Conservation (phyloP, 2,888 invertebrate species). For the Mythimna impura region DNA sequence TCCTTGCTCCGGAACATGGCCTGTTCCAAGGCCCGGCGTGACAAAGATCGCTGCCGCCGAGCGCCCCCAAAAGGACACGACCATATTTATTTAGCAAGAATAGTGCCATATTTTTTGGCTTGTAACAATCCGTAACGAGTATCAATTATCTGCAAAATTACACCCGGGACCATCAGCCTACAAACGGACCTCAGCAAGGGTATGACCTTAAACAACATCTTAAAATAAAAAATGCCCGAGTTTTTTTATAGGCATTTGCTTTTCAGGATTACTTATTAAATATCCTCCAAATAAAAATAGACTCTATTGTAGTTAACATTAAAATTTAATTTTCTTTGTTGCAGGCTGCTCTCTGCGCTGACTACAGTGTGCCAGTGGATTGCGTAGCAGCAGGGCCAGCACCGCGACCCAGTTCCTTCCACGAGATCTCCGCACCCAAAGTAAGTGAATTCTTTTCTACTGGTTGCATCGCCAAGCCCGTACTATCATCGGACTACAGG, state of each 20-base stretch:
- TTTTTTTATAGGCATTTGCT: neutral
- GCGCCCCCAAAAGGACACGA: too few relatives aligned
- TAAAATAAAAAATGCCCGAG: too few relatives aligned
- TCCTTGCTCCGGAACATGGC: too few relatives aligned
- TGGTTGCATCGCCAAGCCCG: neutral
- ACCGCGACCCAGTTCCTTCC: constrained; percentile 92
- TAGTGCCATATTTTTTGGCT: too few relatives aligned
- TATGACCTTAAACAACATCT: too few relatives aligned
- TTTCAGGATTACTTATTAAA: neutral
- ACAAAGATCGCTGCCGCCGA: too few relatives aligned
- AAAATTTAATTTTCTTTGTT: constrained; percentile 70
- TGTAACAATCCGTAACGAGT: too few relatives aligned
- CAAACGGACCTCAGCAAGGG: neutral
- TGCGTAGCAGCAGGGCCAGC: constrained; percentile 93
- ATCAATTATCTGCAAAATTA: too few relatives aligned
- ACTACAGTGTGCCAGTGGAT: constrained; percentile 96
- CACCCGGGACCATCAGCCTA: too few relatives aligned
- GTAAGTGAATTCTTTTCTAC: constrained; percentile 71
- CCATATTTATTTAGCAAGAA: too few relatives aligned
- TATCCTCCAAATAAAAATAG: neutral
- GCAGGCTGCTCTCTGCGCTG: constrained; percentile 96
- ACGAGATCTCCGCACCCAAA: constrained; percentile 87
- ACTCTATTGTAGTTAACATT: neutral
- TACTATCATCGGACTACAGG: too few relatives aligned
- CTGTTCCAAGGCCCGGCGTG: too few relatives aligned